phyloP scores from a whole-genome alignment of 2,888 invertebrate genomes.

The Meiosimyza platycephala region DNA sequence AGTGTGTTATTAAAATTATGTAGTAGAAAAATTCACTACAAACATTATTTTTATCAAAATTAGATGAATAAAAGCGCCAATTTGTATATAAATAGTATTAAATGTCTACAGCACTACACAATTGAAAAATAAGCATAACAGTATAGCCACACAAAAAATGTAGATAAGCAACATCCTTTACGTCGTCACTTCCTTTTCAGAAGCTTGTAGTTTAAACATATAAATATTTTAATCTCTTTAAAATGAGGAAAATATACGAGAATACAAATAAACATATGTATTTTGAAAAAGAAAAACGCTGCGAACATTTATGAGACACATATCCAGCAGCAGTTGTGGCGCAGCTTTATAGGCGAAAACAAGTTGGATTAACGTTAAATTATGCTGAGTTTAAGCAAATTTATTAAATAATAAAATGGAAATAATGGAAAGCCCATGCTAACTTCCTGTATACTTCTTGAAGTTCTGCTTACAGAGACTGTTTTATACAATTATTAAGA shows the following conservation, averaged over 20 bases:
- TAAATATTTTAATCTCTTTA: constrained; percentile 42
- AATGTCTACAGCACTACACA: neutral
- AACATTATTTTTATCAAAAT: no score
- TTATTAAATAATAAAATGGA: no score
- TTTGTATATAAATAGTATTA: neutral
- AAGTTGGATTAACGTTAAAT: neutral
- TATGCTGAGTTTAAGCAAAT: no score
- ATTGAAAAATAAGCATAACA: neutral
- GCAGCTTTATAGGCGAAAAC: constrained; percentile 18
- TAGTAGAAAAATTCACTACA: constrained; percentile 1
- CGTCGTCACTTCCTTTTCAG: constrained; percentile 48
- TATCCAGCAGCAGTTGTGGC: constrained; percentile 21
- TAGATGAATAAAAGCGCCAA: no score
- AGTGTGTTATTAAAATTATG: neutral
- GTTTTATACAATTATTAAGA: neutral
- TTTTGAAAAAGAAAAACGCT: constrained; percentile 15
- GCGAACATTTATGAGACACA: neutral
- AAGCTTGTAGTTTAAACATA: neutral
- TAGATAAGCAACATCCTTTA: constrained; percentile 53
- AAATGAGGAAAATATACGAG: constrained; percentile 7
- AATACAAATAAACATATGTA: no score
- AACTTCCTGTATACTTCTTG: no score
- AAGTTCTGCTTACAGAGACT: constrained; percentile 22
- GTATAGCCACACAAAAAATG: constrained; percentile 19
- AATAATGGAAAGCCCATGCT: no score